Conservation (phyloP, 2,888 invertebrate species). For the Thymelicus sylvestris region DNA sequence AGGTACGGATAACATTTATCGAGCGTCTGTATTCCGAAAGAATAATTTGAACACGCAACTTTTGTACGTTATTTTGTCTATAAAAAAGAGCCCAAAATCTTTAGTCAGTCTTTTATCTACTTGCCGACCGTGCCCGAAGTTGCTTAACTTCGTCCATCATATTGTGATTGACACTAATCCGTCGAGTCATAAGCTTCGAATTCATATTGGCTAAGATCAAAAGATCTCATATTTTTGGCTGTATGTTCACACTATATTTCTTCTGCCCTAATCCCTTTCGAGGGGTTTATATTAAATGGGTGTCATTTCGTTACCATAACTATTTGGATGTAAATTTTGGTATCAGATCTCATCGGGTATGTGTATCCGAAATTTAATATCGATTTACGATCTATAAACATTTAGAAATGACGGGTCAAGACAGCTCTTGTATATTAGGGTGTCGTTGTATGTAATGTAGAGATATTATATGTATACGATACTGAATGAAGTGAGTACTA, state of each 20-base stretch:
- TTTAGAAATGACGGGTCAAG: constrained; percentile 56
- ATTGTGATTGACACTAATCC: not conserved
- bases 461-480: too few relatives aligned
- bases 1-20: too few relatives aligned
- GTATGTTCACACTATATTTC: constrained; percentile 25
- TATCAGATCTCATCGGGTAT: constrained; percentile 62
- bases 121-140: too few relatives aligned
- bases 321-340: constrained; percentile 71
- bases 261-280: constrained; percentile 48
- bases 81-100: too few relatives aligned
- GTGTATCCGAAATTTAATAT: constrained; percentile 58
- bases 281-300: constrained; percentile 49
- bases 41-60: too few relatives aligned
- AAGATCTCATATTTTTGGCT: constrained; percentile 13
- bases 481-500: too few relatives aligned
- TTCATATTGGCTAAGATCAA: not conserved
- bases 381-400: constrained; percentile 64
- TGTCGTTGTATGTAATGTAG: not conserved
- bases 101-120: too few relatives aligned
- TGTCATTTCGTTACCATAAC: constrained; percentile 57
- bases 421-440: constrained; percentile 47
- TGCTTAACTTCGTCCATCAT: not conserved
- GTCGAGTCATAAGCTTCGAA: not conserved
- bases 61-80: too few relatives aligned
- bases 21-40: too few relatives aligned